phyloP scores from a whole-genome alignment of 1,140 invertebrate species.

The Cyclina sinensis region DNA sequence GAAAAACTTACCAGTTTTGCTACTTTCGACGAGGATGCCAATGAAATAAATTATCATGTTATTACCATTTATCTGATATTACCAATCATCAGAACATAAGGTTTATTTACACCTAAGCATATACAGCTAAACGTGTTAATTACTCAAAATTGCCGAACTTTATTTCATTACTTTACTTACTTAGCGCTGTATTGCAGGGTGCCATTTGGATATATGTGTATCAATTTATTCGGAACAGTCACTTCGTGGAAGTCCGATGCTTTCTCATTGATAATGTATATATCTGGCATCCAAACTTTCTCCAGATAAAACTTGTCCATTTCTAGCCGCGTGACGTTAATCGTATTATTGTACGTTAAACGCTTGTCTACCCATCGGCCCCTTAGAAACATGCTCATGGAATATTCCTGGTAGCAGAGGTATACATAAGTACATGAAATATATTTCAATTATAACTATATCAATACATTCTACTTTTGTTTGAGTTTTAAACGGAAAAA shows the following conservation, averaged over 20 bases:
- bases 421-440: background rate
- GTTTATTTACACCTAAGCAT: too few species aligned
- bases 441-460: background rate
- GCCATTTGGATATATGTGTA: slow-evolving; percentile 89
- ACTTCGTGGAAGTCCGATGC: slow-evolving; percentile 85
- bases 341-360: slow-evolving; percentile 76
- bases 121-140: background rate
- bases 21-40: too few species aligned
- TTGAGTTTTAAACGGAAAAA: too few species aligned
- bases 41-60: too few species aligned
- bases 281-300: slow-evolving; percentile 89
- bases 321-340: slow-evolving; percentile 84
- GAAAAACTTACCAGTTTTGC: too few species aligned
- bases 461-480: background rate
- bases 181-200: slow-evolving; percentile 88
- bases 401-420: slow-evolving; percentile 87
- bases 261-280: slow-evolving; percentile 91
- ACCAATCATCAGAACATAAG: too few species aligned
- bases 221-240: slow-evolving; percentile 89
- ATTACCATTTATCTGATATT: background rate
- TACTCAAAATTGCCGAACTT: background rate
- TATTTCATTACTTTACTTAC: slow-evolving; percentile 40
- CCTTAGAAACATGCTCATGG: slow-evolving; percentile 89
- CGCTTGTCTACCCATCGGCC: slow-evolving; percentile 89
- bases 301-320: slow-evolving; percentile 53